Percentiles rank a stretch among this genome's conserved stretches.
Conservation (phyloP, 2,797 vertebrate species). For the Melanotaenia maccullochi region DNA sequence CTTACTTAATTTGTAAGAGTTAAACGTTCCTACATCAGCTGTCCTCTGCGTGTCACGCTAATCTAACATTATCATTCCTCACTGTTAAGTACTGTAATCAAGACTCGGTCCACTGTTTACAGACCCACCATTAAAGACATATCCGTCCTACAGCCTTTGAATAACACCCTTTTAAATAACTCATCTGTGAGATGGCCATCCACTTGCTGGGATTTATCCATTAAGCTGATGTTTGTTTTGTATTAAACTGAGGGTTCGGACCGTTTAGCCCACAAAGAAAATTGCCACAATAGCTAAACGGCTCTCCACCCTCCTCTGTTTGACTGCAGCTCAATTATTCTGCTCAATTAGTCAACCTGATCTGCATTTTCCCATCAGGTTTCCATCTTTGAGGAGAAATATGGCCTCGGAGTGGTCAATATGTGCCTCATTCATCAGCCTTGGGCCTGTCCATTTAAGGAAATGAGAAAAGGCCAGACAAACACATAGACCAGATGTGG, state of each 20-base stretch:
- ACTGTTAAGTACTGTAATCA: slow-evolving; percentile 31
- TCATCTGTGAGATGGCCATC: slow-evolving; percentile 65
- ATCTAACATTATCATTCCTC: slow-evolving; percentile 28
- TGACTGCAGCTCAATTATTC: slow-evolving; percentile 88
- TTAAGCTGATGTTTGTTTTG: slow-evolving; percentile 84
- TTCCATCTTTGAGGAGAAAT: slow-evolving; percentile 91
- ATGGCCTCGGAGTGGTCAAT: slow-evolving; percentile 88
- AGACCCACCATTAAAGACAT: slow-evolving; percentile 67
- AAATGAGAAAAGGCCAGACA: slow-evolving; percentile 92
- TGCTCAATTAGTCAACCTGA: slow-evolving; percentile 94
- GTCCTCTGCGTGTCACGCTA: slow-evolving; percentile 7
- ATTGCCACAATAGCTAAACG: slow-evolving; percentile 86
- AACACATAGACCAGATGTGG: slow-evolving; percentile 89
- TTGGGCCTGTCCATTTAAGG: slow-evolving; percentile 87
- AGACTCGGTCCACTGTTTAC: slow-evolving; percentile 42
- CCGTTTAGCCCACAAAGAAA: slow-evolving; percentile 75
- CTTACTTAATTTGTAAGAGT: not conserved
- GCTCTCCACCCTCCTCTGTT: slow-evolving; percentile 70
- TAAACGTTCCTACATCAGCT: slow-evolving; percentile 6
- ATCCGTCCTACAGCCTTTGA: slow-evolving; percentile 56
- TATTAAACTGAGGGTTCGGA: slow-evolving; percentile 84
- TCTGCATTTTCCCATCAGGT: slow-evolving; percentile 90
- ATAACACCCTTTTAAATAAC: slow-evolving; percentile 79
- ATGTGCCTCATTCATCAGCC: slow-evolving; percentile 88
- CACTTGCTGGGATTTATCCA: slow-evolving; percentile 69